These are phyloP conservation scores for Cephus rjabovi DNA, from an alignment of 2,888 invertebrate species.

Conservation along the genomic window DNA sequence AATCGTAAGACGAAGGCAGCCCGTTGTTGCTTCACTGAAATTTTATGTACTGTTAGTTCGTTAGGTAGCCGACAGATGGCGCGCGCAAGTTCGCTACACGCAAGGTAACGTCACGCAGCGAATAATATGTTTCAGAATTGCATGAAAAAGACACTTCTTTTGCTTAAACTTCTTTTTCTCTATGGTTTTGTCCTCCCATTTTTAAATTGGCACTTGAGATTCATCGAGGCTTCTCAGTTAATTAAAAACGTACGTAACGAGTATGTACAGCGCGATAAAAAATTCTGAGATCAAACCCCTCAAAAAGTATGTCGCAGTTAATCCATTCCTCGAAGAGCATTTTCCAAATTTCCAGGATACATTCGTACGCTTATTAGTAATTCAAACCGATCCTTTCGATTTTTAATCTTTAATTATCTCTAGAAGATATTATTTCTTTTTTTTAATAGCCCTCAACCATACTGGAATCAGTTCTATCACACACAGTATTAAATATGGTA, in stretches of 20 bases:
- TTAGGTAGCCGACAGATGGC: background rate
- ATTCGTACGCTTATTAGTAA: background rate
- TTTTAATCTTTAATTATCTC: background rate
- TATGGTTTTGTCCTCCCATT: too few species aligned
- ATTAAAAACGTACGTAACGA: background rate
- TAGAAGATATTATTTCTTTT: background rate
- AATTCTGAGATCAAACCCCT: background rate
- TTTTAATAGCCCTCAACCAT: background rate
- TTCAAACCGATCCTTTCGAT: too few species aligned
- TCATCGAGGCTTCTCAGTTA: background rate
- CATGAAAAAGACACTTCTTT: background rate
- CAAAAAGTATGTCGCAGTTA: background rate
- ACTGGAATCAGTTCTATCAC: background rate
- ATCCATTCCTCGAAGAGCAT: background rate
- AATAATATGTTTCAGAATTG: background rate
- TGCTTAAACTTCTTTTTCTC: too few species aligned
- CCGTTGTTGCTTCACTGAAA: background rate
- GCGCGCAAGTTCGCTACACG: too few species aligned
- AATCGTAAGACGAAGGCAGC: background rate
- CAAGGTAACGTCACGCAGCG: too few species aligned
- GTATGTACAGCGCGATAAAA: background rate
- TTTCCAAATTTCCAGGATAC: background rate
- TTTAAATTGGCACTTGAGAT: background rate
- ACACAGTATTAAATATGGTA: background rate
- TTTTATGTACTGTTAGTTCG: background rate